A percentile compares a stretch with the other conserved stretches of the same genome.
Evolutionary conservation across 2,113 vertebrate species (phyloP).

Genomic region (Natator depressus): DNA sequence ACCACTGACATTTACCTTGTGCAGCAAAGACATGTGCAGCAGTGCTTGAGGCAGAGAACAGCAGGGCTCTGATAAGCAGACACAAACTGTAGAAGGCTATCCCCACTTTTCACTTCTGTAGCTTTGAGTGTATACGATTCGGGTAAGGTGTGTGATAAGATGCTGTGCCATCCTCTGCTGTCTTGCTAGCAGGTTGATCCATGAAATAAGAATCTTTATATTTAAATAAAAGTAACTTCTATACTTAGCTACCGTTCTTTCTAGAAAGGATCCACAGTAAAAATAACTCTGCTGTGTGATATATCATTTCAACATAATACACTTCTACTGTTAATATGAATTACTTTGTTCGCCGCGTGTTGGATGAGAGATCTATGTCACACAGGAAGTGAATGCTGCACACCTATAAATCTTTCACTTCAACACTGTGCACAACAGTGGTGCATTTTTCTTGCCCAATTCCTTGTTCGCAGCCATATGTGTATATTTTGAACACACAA

Average conservation of each 20-base stretch:
- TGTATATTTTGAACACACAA: neutral
- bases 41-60: neutral
- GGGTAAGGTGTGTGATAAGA: neutral
- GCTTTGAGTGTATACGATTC: neutral
- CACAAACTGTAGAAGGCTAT: neutral
- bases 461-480: neutral
- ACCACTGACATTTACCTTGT: neutral
- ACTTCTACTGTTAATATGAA: neutral
- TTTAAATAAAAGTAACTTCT: neutral
- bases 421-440: neutral
- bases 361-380: neutral
- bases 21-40: neutral
- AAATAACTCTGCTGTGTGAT: neutral
- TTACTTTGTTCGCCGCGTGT: neutral
- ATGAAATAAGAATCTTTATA: neutral
- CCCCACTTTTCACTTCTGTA: neutral
- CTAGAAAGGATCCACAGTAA: neutral
- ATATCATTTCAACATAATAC: neutral
- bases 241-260: neutral
- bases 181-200: neutral
- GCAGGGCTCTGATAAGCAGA: neutral
- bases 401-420: neutral
- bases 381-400: neutral
- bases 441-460: neutral
- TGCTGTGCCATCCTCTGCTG: no score